phyloP scores from a whole-genome alignment of 2,113 vertebrate species.

The Ancistrus triradiatus region DNA sequence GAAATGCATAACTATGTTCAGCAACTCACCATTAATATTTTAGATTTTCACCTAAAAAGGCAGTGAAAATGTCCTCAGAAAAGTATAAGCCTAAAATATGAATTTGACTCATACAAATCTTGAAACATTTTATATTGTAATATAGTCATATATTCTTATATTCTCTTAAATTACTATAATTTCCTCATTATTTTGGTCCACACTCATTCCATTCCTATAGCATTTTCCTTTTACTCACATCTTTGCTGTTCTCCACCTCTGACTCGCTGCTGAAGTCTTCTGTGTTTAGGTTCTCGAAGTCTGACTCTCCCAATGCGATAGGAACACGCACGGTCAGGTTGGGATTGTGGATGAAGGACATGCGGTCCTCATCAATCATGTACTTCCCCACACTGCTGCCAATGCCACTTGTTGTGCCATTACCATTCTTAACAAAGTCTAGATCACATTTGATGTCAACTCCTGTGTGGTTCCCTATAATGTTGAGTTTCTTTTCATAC shows the following conservation, averaged over 20 bases:
- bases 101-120: no score
- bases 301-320: conserved; percentile 92
- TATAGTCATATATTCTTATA: no score
- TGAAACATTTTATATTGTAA: no score
- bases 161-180: no score
- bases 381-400: conserved; percentile 98
- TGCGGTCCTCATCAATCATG: conserved; percentile 95
- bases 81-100: no score
- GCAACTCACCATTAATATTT: no score
- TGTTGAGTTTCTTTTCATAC: conserved; percentile 91
- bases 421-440: conserved; percentile 92
- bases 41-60: no score
- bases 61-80: no score
- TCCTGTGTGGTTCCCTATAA: conserved; percentile 89
- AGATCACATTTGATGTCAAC: conserved; percentile 90
- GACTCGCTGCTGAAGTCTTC: conserved; percentile 98
- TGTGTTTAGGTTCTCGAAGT: conserved; percentile 96
- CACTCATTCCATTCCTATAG: no score
- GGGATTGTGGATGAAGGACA: conserved; percentile 98
- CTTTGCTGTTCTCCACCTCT: conserved; percentile 92
- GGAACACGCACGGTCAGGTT: conserved; percentile 95
- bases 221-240: conserved; percentile 75
- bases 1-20: no score
- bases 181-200: no score
- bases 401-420: conserved; percentile 94